Base-by-base conservation (phyloP, 2,113 vertebrate genomes). In the Ahaetulla prasina region DNA sequence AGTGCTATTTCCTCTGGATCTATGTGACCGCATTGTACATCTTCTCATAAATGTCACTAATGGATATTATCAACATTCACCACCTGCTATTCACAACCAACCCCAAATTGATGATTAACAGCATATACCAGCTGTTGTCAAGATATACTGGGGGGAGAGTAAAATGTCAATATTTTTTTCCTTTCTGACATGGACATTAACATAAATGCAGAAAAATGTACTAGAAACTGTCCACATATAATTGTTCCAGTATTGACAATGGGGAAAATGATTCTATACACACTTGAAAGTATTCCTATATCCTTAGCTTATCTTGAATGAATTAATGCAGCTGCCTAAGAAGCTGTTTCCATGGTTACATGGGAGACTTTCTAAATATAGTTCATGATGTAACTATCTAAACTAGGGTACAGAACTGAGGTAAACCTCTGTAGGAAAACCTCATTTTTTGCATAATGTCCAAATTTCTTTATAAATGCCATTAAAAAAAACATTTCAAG, bases 341-440 rank as follows among this genome's bases (percentile, higher is more conserved):
- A 95, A 94, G 95, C 94, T 95, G 96, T 97, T 96, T 96, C 96
- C 96, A 97, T 97, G 95, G 96, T 96, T 93, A 97, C 96, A 92
- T 74, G 4, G 94, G 96, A 96, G 94, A 94, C 95, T 92, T 94
- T 52, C 96, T 96, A 97, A 96, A 97, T 96, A 97, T 97, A 97
- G 96, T 7, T 12, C 93, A 95, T 96, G 96, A 96, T 95, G 96
- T 96, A 95, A 96, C 95, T 95, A 95, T 93, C 91, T 93, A 60
- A 95, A 96, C 95, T 90, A 92, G 91, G 74, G 49, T 63, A 85
- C 95, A 91, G 95, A 95, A 95, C 55, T 89, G 89, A 91, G 93
- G 93, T 94, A 85, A 89, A 89, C 93, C 93, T 92, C 92, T 74
- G 63, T 92, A 90, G 92, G 95, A 95, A 97, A 95, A 94, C 94